Evolutionary conservation across 2,797 vertebrate species (phyloP).

Genomic region (Microctenopoma lineatum): DNA sequence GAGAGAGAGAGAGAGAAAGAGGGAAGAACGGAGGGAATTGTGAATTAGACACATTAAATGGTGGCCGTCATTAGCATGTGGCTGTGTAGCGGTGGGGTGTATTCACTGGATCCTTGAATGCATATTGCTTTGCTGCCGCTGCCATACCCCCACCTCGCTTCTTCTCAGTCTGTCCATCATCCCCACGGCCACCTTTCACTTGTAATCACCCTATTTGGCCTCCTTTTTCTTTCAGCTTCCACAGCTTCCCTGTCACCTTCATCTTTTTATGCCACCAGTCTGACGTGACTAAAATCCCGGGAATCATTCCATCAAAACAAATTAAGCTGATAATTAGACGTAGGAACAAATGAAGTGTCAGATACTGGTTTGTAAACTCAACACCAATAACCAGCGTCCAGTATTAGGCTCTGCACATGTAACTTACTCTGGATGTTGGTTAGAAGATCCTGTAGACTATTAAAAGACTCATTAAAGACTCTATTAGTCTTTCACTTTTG

Average conservation of each 20-base stretch:
- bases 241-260: constrained; percentile 65
- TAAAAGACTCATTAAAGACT: constrained; percentile 27
- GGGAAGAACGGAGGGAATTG: constrained; percentile 67
- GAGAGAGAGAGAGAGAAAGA: constrained; percentile 63
- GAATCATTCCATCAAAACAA: constrained; percentile 70
- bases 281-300: constrained; percentile 51
- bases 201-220: constrained; percentile 68
- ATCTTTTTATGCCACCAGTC: constrained; percentile 67
- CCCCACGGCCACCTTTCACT: constrained; percentile 73
- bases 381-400: constrained; percentile 29
- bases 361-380: constrained; percentile 27
- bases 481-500: constrained; percentile 30
- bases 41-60: constrained; percentile 84
- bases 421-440: neutral
- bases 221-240: constrained; percentile 64
- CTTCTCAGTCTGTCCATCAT: constrained; percentile 70
- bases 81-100: constrained; percentile 68
- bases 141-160: constrained; percentile 51
- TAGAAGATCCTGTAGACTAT: neutral
- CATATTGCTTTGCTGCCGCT: constrained; percentile 60
- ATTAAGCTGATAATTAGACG: constrained; percentile 68
- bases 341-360: constrained; percentile 59
- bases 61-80: constrained; percentile 83
- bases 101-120: constrained; percentile 80
- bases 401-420: constrained; percentile 21